Evolutionary conservation across 2,888 invertebrate genomes (phyloP), one percentile per base, ranked within the genome.

Genomic region (Lasioglossum calceatum): DNA sequence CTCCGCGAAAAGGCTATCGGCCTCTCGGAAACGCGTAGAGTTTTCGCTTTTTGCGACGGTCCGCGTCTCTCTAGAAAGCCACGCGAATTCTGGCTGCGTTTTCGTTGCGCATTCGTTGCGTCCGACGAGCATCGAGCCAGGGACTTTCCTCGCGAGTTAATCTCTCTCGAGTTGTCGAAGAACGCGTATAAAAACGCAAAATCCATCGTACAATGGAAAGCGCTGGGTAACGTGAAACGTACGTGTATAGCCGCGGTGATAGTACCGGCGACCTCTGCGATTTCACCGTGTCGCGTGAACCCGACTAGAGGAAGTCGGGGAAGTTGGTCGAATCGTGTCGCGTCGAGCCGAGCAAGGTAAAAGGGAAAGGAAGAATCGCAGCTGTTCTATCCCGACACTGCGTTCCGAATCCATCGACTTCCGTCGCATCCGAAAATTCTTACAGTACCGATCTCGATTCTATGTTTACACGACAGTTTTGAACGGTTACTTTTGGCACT

Each of bases 281-380:
- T 90, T 90, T 90, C 89, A 88, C 88, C 82, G 89, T 73, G 82
- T 76, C 84, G 32, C 87, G 74, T 77, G 82, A 79, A 86, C 67
- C 76, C 54, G 71, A 78, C 64, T 76, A 71, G 58, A 75, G 89
- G 87, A 89, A 82, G 76, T 81, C 80, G 67, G 50, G 54, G 67
- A 67, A 84, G 84, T 82, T 77, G 71, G 36, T 67, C 32, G 36
- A 67, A 14, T 67, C 67, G 67, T 19, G 67, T 64, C 67, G 67
- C 10, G 19, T 23, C 36, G 67, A 32, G 67, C 27, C 64, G 64
- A 61, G 64, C 58, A 67, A 82, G 81, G 78, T 84, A 89, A 89
- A 89, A 89, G 89, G 82, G 89, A 89, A 89, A 89, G 89, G 85
- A 89, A 50, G 74, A 74, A 71, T 32, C 77, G 74, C 12, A n/a